Evolutionary conservation across 2,888 invertebrate species (phyloP), one percentile per base, ranked within the genome.

Genomic region (Germaria angustata): DNA sequence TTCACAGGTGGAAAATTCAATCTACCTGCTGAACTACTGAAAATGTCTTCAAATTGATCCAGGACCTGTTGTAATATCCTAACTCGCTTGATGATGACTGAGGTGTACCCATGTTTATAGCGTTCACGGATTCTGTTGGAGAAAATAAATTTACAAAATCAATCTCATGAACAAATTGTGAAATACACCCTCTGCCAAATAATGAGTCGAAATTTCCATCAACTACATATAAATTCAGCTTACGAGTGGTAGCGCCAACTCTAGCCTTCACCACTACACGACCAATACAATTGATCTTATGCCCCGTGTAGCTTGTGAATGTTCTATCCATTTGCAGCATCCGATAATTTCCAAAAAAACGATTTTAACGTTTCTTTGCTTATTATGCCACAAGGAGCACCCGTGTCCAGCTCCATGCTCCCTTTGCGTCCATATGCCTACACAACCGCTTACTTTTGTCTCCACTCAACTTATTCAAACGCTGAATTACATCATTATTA

Each of bases 151-250:
- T 69, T 15, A 0, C 34, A 17, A 77, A 68, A 53, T 77, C 53
- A 8, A 77, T 77, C 20, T 69, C 77, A 2, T 51, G n/a, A 6
- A 69, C 69, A 15, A 77, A 69, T 11, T 69, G 61, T 2, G n/a
- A 20, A 34, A 77, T 69, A 44, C 78, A 71, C 15, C 71, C 78
- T 44, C 53, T 34, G 2, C 78, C 71, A 34, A 78, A 55, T 1
- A 78, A 15, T 7, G 71, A 22, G 11, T 79, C 72, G 71, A 15
- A 28, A 72, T 7, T 71, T 17, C 5, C 65, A 5, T 79, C 63
- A 3, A 71, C 55, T n/a, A 72, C 39, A 15, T 79, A 79, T 8
- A 72, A 17, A 34, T 75, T 75, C 0, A 75, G 44, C 28, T 46
- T 79, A 6, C 36, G 61, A 0, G 49, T 57, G 15, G 13, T 79